Base-by-base conservation (phyloP, 2,888 invertebrate genomes). In the Odontothrips loti region DNA sequence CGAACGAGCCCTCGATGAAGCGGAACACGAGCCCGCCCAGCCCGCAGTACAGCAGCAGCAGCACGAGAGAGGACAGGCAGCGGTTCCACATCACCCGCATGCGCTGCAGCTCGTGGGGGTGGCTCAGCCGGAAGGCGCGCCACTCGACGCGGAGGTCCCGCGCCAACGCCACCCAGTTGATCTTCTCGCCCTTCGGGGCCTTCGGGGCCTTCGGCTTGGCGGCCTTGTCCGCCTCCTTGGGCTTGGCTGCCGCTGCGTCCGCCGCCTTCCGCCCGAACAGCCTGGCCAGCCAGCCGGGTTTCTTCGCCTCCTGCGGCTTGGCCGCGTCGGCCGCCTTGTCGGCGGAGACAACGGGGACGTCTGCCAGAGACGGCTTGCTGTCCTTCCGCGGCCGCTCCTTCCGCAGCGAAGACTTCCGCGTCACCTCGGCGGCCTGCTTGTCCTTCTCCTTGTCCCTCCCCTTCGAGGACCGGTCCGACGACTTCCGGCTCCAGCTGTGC, bases 1-100 rank as follows among this genome's bases (percentile, higher is more conserved):
- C 96, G 85, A 95, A 93, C 1, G 93, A 91, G 4, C 96, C 96
- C 86, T 97, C 97, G 34, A 94, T 92, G 83, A 93, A 92, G 83
- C 94, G 93, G 85, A 96, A 96, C 85, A 94, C 89, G 80, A 96
- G 89, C 0, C 94, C 96, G 0, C 95, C 96, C 80, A 94, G 88
- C 8, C 96, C 95, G 85, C 94, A 93, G 84, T 93, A 90, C 81
- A 95, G 90, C 43, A 94, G 88, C 68, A 95, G 87, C 47, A 95
- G 84, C n/a, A 95, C 86, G 34, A 93, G 86, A 84, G 94, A 91
- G 79, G 91, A 89, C 81, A 93, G 85, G 86, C 95, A 95, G 84
- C 90, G 90, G 84, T 93, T 93, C 79, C 92, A 88, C 80, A 92
- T 86, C 23, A 87, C 85, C 80, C 88, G 88, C 23, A 94, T 90